Evolutionary conservation across 1,140 invertebrate genomes (phyloP), one percentile per base, ranked within the genome.

Genomic region (Rhagoletis zephyria): DNA sequence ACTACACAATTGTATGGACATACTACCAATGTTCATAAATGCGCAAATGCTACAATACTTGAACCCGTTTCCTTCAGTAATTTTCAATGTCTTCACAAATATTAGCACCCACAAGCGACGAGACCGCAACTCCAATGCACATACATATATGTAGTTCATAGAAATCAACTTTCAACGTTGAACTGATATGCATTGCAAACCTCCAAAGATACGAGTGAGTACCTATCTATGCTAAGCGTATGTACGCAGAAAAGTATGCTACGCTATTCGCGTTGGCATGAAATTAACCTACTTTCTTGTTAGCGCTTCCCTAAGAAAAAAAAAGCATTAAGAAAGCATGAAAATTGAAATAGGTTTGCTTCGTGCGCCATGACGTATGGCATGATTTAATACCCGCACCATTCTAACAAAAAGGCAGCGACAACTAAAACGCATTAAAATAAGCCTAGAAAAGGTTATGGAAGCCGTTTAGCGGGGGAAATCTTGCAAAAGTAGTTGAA

Each of bases 31-130:
- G 16, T n/a, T 4, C 16, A 63, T 14, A 63, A 63, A 14, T 63
- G 16, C 12, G 16, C 16, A 63, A 14, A 63, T 63, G 16, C 16
- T 63, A 14, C 12, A 63, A 63, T 63, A 63, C 61, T 63, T 63
- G 61, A 10, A 14, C 61, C 16, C 16, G 16, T 63, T 63, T 63
- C 1, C 61, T 63, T 63, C 61, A 16, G 4, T 63, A 4, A 63
- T 16, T 63, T 63, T 63, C 61, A 63, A 63, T 63, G 61, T 63
- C 61, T 63, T 63, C 61, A 63, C 61, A 63, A 63, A 16, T 63
- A 63, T 63, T 63, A 63, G 61, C 61, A 63, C 12, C 30, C 61
- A 16, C 4, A 9, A 63, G n/a, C 9, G 4, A 14, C 9, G 12
- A 4, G n/a, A 63, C 61, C n/a, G 16, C n/a, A 63, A 63, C 61